A percentile compares a stretch with the other conserved stretches of the same genome.
Evolutionary conservation across 2,797 vertebrate genomes (phyloP).

Genomic region (Austrolebias charrua): DNA sequence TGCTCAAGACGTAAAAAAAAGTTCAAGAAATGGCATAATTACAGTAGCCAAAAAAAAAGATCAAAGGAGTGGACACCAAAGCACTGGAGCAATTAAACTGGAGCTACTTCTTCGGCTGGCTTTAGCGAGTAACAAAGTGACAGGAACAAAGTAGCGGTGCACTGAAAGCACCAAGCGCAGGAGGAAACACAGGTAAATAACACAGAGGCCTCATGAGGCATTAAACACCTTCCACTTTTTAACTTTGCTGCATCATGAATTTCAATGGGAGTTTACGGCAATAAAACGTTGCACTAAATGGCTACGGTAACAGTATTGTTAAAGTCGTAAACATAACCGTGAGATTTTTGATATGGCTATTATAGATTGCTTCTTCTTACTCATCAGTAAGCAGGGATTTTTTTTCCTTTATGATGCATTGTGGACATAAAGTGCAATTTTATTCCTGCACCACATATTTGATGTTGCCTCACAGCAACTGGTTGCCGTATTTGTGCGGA

Average conservation of each 20-base stretch:
- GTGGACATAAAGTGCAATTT: constrained; percentile 4
- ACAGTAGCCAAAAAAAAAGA: constrained; percentile 52
- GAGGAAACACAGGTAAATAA: constrained; percentile 59
- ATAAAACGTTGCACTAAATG: constrained; percentile 30
- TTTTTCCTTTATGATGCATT: not conserved
- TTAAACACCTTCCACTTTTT: constrained; percentile 41
- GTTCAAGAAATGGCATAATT: constrained; percentile 57
- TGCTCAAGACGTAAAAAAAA: constrained; percentile 44
- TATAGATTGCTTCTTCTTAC: constrained; percentile 9
- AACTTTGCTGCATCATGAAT: constrained; percentile 53
- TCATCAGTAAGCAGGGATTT: constrained; percentile 3
- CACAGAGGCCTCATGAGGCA: constrained; percentile 42
- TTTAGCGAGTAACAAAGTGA: constrained; percentile 33
- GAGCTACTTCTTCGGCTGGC: constrained; percentile 28
- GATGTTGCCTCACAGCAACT: constrained; percentile 4
- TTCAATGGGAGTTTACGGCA: constrained; percentile 33
- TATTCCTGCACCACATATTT: constrained; percentile 1
- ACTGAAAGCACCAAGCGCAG: constrained; percentile 16
- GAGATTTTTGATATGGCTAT: constrained; percentile 14
- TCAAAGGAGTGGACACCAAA: constrained; percentile 58
- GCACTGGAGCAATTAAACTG: constrained; percentile 55
- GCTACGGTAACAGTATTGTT: constrained; percentile 25
- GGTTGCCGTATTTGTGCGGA: not conserved
- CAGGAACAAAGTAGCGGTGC: constrained; percentile 19
- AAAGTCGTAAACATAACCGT: constrained; percentile 20